Evolutionary conservation across 2,797 vertebrate genomes (phyloP).

Genomic region (Macrochelys suwanniensis): DNA sequence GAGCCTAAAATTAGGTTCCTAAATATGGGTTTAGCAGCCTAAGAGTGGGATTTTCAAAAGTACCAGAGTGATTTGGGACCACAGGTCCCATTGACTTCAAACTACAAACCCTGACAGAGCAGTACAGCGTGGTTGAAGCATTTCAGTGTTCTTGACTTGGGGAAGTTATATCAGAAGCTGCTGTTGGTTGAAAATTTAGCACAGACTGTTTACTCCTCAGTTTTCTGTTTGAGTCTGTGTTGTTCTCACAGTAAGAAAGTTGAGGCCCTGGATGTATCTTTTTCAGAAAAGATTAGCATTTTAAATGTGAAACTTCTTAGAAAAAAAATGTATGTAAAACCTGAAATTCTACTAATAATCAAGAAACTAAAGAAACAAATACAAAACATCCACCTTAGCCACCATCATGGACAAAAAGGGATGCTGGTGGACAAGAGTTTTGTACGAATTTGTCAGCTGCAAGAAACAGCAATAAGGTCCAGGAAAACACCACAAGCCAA

Average conservation of each 20-base stretch:
- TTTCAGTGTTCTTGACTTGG: fast-evolving
- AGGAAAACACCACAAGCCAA: not conserved
- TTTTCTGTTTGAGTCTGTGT: not conserved
- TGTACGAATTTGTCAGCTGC: not conserved
- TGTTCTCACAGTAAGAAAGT: not conserved
- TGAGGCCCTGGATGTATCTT: not conserved
- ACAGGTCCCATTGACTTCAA: not conserved
- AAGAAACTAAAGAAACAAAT: not conserved
- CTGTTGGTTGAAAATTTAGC: fast-evolving
- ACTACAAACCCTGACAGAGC: not conserved
- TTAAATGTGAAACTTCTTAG: not conserved
- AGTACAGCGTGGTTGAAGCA: not conserved
- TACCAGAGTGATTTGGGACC: not conserved
- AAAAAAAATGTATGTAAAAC: not conserved
- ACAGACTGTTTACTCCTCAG: not conserved
- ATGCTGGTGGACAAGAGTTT: not conserved
- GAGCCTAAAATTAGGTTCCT: not conserved
- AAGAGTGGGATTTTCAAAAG: not conserved
- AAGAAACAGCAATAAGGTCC: not conserved
- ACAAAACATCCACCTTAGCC: not conserved
- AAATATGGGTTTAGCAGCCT: not conserved
- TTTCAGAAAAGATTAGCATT: not conserved
- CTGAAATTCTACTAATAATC: not conserved
- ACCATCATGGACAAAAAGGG: not conserved
- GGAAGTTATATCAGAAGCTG: fast-evolving